phyloP scores from a whole-genome alignment of 2,888 invertebrate genomes.

The Teleiodes luculella region DNA sequence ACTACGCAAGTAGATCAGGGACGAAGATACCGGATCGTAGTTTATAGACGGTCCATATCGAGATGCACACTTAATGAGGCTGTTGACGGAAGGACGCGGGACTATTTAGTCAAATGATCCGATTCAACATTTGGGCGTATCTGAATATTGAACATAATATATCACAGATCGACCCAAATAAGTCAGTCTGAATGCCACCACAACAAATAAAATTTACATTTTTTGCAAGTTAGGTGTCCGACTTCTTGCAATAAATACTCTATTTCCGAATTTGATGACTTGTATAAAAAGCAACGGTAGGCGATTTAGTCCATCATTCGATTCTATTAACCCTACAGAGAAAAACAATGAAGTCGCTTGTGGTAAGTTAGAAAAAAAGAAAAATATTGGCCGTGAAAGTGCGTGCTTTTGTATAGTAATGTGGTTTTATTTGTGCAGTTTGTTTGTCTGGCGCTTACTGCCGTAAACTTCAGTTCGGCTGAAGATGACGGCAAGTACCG shows the following conservation, averaged over 20 bases:
- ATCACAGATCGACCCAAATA: constrained; percentile 58
- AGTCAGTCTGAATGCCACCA: constrained; percentile 53
- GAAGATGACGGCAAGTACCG: constrained; percentile 70
- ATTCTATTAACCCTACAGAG: constrained; percentile 40
- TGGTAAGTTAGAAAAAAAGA: constrained; percentile 49
- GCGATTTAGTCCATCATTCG: constrained; percentile 50
- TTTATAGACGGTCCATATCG: constrained; percentile 4
- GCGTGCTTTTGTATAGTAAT: neutral
- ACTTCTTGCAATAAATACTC: constrained; percentile 66
- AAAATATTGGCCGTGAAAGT: neutral
- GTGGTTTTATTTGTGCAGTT: constrained; percentile 32
- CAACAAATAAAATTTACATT: constrained; percentile 70
- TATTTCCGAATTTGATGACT: constrained; percentile 56
- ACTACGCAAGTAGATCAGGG: neutral
- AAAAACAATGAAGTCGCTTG: constrained; percentile 55
- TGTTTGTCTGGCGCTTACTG: constrained; percentile 37
- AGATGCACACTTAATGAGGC: constrained; percentile 16
- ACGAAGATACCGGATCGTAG: neutral
- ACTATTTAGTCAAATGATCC: constrained; percentile 29
- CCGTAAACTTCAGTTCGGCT: constrained; percentile 41
- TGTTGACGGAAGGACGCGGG: constrained; percentile 22
- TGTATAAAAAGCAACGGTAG: constrained; percentile 64
- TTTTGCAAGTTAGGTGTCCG: constrained; percentile 52
- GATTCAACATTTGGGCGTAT: constrained; percentile 44
- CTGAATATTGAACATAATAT: constrained; percentile 42